These are phyloP conservation scores for Hemibagrus wyckioides DNA, from an alignment of 2,113 vertebrate species.

Conservation along the genomic window DNA sequence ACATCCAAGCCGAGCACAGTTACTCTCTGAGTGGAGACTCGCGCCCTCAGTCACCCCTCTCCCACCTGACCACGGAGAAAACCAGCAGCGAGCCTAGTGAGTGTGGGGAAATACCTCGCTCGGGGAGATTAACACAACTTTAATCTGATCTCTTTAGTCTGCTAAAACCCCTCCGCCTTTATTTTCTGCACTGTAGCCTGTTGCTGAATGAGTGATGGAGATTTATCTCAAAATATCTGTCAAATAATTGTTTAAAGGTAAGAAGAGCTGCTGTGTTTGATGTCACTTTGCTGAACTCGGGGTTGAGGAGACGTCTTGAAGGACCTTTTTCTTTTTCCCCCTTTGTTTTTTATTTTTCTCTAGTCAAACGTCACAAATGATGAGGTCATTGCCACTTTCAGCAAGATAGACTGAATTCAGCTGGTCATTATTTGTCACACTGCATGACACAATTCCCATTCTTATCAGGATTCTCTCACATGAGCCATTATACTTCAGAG, in stretches of 20 bases:
- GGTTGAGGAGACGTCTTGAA: neutral
- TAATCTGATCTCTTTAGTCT: neutral
- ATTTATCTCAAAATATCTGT: neutral
- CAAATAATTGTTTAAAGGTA: too few species aligned
- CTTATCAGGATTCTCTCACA: too few species aligned
- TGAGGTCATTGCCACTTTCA: neutral
- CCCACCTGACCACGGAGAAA: slow-evolving; percentile 81
- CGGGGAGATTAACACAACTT: neutral
- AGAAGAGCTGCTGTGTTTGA: neutral
- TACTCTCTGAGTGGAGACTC: slow-evolving; percentile 96
- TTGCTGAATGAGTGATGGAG: neutral
- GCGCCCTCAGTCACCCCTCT: slow-evolving; percentile 88
- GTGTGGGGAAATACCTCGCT: neutral
- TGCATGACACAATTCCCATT: too few species aligned
- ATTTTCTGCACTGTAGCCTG: neutral
- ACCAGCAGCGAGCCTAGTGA: slow-evolving; percentile 88
- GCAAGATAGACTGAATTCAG: too few species aligned
- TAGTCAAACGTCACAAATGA: neutral
- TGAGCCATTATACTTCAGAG: too few species aligned
- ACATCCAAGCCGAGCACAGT: slow-evolving; percentile 96
- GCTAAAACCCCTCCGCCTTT: neutral
- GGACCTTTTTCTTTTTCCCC: neutral
- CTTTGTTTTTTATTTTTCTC: too few species aligned
- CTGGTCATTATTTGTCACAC: too few species aligned
- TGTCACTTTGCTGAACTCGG: neutral